Conservation (phyloP, 1,140 invertebrate species). For the Orius insidiosus region DNA sequence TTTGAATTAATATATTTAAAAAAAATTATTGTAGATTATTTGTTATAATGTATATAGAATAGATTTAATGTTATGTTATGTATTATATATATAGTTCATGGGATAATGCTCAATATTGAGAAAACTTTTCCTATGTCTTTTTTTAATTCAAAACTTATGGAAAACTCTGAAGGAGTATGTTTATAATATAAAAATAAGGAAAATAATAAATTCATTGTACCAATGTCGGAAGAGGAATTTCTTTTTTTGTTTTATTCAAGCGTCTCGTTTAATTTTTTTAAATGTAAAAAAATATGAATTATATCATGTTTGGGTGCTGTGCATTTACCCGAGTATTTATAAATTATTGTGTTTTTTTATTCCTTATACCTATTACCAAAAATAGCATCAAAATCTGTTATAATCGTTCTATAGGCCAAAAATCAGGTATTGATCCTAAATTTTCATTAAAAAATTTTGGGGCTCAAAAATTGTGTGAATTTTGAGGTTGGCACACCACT, state of each 20-base stretch:
- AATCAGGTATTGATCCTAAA: too few relatives aligned
- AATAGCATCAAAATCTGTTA: too few relatives aligned
- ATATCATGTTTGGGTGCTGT: slow-evolving; percentile 10
- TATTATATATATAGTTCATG: slow-evolving; percentile 2
- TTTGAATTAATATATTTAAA: slow-evolving; percentile 3
- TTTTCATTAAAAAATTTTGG: too few relatives aligned
- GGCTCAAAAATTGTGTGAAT: too few relatives aligned
- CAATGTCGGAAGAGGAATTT: slow-evolving; percentile 3
- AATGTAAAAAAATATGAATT: slow-evolving; percentile 11
- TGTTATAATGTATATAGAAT: slow-evolving; percentile 14
- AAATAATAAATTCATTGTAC: slow-evolving; percentile 13
- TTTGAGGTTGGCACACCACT: too few relatives aligned
- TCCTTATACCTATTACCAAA: slow-evolving; percentile 14
- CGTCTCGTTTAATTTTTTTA: not conserved
- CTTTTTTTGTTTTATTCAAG: not conserved
- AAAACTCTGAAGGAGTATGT: slow-evolving; percentile 15
- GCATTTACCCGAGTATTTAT: slow-evolving; percentile 1
- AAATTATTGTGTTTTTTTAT: slow-evolving; percentile 3
- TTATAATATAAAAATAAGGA: slow-evolving; percentile 7
- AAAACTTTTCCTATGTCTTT: not conserved
- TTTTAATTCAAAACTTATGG: not conserved
- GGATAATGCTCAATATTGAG: slow-evolving; percentile 1
- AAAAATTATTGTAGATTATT: slow-evolving; percentile 10
- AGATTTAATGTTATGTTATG: slow-evolving; percentile 11
- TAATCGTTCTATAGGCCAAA: too few relatives aligned